A percentile compares a stretch with the other conserved stretches of the same genome.
phyloP scores from a whole-genome alignment of 1,140 invertebrate species.

The Drosophila pallidifrons region DNA sequence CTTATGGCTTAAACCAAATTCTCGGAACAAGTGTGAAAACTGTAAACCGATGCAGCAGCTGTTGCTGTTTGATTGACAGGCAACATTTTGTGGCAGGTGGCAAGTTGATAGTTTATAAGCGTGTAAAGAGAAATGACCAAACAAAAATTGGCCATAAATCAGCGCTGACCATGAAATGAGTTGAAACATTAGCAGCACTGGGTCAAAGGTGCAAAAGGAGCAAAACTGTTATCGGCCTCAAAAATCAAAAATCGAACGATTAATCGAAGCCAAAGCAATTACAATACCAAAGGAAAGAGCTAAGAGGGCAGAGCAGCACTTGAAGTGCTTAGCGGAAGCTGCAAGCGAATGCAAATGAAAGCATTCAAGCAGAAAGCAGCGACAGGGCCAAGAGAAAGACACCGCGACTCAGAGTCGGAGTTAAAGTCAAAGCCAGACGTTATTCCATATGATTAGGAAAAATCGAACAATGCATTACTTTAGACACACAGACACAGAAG shows the following conservation, averaged over 20 bases:
- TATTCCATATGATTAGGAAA: conserved; percentile 81
- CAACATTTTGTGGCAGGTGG: conserved; percentile 25
- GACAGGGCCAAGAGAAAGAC: conserved; percentile 24
- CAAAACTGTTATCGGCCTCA: not conserved
- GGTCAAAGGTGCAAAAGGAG: conserved; percentile 5
- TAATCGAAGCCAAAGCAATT: conserved; percentile 42
- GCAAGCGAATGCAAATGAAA: conserved; percentile 79
- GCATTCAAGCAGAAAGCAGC: conserved; percentile 69
- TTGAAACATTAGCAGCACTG: not conserved
- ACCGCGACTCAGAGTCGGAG: not conserved
- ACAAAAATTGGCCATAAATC: conserved; percentile 32
- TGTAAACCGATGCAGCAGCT: conserved; percentile 34
- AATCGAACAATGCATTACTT: conserved; percentile 72
- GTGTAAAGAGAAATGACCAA: conserved; percentile 10
- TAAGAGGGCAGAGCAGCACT: conserved; percentile 46
- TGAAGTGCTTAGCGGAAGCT: conserved; percentile 55
- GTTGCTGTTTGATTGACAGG: conserved; percentile 22
- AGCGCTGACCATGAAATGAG: conserved; percentile 43
- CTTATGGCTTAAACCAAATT: conserved; percentile 5
- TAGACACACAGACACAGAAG: not conserved
- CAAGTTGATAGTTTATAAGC: conserved; percentile 34
- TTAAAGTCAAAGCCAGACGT: conserved; percentile 32
- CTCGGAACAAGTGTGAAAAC: conserved; percentile 42
- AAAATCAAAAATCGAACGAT: not conserved
- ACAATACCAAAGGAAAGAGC: not conserved